A percentile compares a stretch with the other conserved stretches of the same genome.
phyloP scores from a whole-genome alignment of 2,888 invertebrate genomes.

The Cantharis rufa region DNA sequence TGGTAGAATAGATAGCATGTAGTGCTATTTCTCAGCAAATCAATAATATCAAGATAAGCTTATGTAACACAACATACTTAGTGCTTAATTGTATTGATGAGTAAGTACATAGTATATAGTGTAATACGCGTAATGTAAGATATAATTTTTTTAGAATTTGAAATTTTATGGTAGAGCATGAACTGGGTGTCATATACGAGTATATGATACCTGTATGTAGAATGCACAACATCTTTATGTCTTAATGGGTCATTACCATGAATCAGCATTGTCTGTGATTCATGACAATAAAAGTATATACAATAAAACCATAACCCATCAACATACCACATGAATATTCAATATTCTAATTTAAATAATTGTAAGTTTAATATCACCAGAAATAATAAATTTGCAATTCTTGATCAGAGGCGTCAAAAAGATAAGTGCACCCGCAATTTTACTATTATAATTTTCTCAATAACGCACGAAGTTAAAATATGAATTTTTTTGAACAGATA shows the following conservation, averaged over 20 bases:
- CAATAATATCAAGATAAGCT: not conserved
- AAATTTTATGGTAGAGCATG: not conserved
- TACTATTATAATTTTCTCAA: not conserved
- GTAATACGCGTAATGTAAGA: not conserved
- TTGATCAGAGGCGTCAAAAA: not conserved
- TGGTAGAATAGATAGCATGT: not conserved
- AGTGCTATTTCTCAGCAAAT: not conserved
- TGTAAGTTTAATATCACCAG: not conserved
- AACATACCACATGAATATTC: constrained; percentile 34
- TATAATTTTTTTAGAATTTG: not conserved
- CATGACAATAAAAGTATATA: constrained; percentile 1
- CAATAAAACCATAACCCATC: constrained; percentile 1
- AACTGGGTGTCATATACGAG: not conserved
- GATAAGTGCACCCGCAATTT: not conserved
- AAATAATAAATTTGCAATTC: not conserved
- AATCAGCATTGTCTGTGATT: constrained; percentile 26
- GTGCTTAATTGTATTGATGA: not conserved
- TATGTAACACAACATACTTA: not conserved
- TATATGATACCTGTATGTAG: not conserved
- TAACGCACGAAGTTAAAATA: not conserved
- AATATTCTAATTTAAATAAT: constrained; percentile 19
- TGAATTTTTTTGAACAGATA: too few relatives aligned
- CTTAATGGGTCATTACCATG: constrained; percentile 28
- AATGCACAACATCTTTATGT: constrained; percentile 4
- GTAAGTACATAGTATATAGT: not conserved